These are phyloP conservation scores for Nasalis larvatus DNA, from an alignment of 2,113 vertebrate genomes.

Conservation along the genomic window DNA sequence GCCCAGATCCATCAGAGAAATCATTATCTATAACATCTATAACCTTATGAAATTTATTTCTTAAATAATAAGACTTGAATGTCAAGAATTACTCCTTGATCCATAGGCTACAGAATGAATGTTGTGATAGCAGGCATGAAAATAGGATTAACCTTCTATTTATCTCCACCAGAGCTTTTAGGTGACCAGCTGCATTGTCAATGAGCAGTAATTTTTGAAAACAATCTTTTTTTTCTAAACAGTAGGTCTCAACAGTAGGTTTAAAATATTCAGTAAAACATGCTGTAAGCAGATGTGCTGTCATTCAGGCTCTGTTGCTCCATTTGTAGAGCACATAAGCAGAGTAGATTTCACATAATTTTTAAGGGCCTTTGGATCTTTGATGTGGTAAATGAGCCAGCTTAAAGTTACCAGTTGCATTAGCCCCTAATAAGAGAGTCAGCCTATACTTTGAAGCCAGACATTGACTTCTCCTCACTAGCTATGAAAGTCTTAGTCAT, in stretches of 20 bases:
- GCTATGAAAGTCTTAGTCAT: not conserved
- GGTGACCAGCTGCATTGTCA: not conserved
- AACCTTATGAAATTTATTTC: not conserved
- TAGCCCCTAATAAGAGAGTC: not conserved
- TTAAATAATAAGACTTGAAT: not conserved
- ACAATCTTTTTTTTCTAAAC: not conserved
- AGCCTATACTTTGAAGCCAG: not conserved
- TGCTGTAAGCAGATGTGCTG: not conserved
- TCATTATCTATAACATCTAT: not conserved
- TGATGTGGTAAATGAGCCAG: not conserved
- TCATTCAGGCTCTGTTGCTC: not conserved
- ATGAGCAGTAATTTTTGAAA: not conserved
- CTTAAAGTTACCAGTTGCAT: not conserved
- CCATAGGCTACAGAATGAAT: not conserved
- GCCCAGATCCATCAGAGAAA: not conserved
- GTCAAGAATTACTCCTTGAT: not conserved
- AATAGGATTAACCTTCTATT: not conserved
- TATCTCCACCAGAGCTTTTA: not conserved
- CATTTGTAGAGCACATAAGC: not conserved
- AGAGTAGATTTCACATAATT: not conserved
- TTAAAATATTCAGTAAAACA: not conserved
- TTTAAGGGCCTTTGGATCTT: not conserved
- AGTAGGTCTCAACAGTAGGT: not conserved
- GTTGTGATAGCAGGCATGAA: not conserved
- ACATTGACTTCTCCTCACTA: not conserved